A percentile compares a stretch with the other conserved stretches of the same genome.
Evolutionary conservation across 2,113 vertebrate species (phyloP).

Genomic region (Grammomys dolichurus): DNA sequence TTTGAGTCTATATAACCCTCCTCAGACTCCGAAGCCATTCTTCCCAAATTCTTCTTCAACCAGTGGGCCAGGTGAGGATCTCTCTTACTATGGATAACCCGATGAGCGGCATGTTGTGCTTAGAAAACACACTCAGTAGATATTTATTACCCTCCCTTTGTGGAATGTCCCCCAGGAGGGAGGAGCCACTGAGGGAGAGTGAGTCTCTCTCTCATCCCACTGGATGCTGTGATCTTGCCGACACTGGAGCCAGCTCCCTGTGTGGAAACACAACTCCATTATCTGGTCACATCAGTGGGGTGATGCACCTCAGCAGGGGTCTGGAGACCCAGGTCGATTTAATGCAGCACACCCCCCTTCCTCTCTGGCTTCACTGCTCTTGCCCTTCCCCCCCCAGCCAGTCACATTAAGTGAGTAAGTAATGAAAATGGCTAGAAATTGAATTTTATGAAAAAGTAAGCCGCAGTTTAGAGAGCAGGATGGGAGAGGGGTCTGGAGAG

Average conservation of each 20-base stretch:
- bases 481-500: slow-evolving; percentile 82
- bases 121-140: slow-evolving; percentile 32
- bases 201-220: slow-evolving; percentile 16
- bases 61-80: neutral
- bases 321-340: slow-evolving; percentile 63
- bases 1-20: neutral
- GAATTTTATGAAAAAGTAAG: slow-evolving; percentile 88
- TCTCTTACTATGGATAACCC: neutral
- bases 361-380: neutral
- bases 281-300: slow-evolving; percentile 58
- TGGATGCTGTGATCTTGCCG: neutral
- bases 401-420: slow-evolving; percentile 87
- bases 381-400: neutral
- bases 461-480: slow-evolving; percentile 83
- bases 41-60: neutral
- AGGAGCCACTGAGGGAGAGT: slow-evolving; percentile 27
- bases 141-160: slow-evolving; percentile 58
- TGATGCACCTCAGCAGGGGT: slow-evolving; percentile 69
- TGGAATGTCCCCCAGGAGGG: slow-evolving; percentile 22
- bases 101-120: neutral
- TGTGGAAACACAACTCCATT: slow-evolving; percentile 71
- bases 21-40: neutral
- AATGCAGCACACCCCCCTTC: neutral
- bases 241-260: slow-evolving; percentile 11
- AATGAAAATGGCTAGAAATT: slow-evolving; percentile 87